These are phyloP conservation scores for Burhinus bistriatus DNA, from an alignment of 2,113 vertebrate genomes.

Conservation along the genomic window DNA sequence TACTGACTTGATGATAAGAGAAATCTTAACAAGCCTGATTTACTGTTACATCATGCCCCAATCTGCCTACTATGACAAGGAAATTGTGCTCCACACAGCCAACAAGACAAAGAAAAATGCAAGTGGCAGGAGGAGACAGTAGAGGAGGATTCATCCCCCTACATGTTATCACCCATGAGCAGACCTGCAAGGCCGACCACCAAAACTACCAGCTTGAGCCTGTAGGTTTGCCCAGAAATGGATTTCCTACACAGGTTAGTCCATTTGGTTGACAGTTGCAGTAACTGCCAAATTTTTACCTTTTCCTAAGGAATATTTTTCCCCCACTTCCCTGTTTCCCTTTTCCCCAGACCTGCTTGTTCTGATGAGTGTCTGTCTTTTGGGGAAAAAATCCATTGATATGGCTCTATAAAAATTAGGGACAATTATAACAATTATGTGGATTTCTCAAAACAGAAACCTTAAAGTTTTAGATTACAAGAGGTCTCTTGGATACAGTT, in stretches of 20 bases:
- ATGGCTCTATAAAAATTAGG: not conserved
- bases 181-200: not conserved
- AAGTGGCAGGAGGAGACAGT: not conserved
- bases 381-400: not conserved
- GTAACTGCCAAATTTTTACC: not conserved
- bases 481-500: not conserved
- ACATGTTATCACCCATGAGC: rapidly evolving
- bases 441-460: not conserved
- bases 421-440: not conserved
- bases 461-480: not conserved
- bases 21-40: not conserved
- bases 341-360: not conserved
- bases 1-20: not conserved
- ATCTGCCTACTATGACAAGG: not conserved
- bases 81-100: not conserved
- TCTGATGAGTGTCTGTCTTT: not conserved
- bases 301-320: not conserved
- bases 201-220: not conserved
- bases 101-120: not conserved
- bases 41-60: not conserved
- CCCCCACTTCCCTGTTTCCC: not conserved
- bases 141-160: not conserved
- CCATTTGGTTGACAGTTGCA: not conserved
- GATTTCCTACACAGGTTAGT: not conserved
- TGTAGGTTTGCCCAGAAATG: not conserved